Percentiles rank a stretch among this genome's conserved stretches.
Conservation (phyloP, 2,113 vertebrate genomes). For the Urocynchramus pylzowi region DNA sequence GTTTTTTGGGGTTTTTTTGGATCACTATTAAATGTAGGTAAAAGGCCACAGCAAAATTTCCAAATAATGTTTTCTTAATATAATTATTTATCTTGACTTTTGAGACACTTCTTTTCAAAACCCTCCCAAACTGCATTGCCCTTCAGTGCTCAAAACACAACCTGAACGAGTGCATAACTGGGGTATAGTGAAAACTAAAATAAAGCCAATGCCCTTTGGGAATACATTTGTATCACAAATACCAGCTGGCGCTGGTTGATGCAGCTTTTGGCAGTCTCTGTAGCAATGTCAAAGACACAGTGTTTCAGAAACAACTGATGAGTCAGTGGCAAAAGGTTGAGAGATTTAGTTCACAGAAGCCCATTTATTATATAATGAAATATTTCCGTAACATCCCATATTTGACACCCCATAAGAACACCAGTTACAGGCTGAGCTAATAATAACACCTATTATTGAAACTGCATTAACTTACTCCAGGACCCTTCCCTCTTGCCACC, state of each 20-base stretch:
- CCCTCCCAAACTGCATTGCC: neutral
- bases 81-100: slow-evolving; percentile 13
- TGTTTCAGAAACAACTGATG: slow-evolving; percentile 40
- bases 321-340: slow-evolving; percentile 5
- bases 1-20: neutral
- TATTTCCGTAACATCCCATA: neutral
- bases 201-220: neutral
- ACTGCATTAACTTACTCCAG: neutral
- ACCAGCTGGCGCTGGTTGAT: slow-evolving; percentile 5
- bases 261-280: slow-evolving; percentile 8
- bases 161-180: neutral
- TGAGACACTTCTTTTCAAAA: slow-evolving; percentile 34
- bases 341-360: neutral
- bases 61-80: neutral
- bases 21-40: neutral
- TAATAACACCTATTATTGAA: neutral
- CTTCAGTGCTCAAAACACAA: neutral
- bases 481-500: neutral
- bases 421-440: neutral
- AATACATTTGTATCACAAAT: neutral
- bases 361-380: slow-evolving; percentile 30
- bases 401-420: slow-evolving; percentile 10
- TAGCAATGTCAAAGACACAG: neutral
- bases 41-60: neutral
- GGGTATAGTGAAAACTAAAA: slow-evolving; percentile 39